Evolutionary conservation across 2,888 invertebrate species (phyloP).

Genomic region (Monoplex corrugatus): DNA sequence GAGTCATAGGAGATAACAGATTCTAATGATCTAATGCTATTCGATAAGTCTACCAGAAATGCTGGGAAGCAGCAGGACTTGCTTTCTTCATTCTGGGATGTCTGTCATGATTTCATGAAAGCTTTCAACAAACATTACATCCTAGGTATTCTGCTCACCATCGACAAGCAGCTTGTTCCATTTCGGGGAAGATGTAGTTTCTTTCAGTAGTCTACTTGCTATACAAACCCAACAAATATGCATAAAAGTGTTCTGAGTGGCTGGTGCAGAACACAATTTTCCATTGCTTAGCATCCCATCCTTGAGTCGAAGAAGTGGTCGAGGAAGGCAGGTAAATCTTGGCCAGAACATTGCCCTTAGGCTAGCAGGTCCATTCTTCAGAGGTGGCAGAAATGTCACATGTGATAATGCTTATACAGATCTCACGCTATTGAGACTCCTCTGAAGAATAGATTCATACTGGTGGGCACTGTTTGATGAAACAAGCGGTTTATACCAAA

Average conservation of each 20-base stretch:
- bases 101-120: neutral
- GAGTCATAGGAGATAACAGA: conserved; percentile 30
- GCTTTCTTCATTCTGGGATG: conserved; percentile 24
- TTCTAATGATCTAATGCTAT: conserved; percentile 10
- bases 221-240: conserved; percentile 25
- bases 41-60: conserved; percentile 40
- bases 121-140: conserved; percentile 29
- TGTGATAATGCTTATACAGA: conserved; percentile 48
- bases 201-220: conserved; percentile 45
- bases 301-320: conserved; percentile 12
- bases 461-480: conserved; percentile 36
- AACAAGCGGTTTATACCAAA: conserved; percentile 38
- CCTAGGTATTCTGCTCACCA: conserved; percentile 28
- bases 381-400: conserved; percentile 23
- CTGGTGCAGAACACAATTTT: conserved; percentile 19
- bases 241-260: conserved; percentile 30
- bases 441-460: neutral
- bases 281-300: conserved; percentile 41
- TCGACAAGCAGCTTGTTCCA: conserved; percentile 44
- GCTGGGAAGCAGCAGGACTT: conserved; percentile 15
- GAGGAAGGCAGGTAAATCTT: conserved; percentile 34
- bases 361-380: conserved; percentile 32
- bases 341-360: conserved; percentile 7
- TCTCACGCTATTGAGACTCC: neutral
- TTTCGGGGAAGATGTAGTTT: conserved; percentile 41